Evolutionary conservation across 2,888 invertebrate genomes (phyloP).

Genomic region (Microctonus brassicae): DNA sequence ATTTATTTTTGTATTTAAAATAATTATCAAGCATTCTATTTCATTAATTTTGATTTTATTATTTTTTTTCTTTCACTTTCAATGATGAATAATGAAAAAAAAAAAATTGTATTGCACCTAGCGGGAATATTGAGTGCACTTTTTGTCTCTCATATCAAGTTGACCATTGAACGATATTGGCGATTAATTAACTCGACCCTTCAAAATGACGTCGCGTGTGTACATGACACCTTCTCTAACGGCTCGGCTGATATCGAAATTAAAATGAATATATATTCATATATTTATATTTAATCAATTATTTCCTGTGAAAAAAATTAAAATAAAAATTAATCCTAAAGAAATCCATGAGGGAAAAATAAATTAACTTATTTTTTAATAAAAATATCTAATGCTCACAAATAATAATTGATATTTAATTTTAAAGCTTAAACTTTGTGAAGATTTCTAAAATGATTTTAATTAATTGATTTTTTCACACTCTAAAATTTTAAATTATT

Average conservation of each 20-base stretch:
- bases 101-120: not conserved
- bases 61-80: no score
- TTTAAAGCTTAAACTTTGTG: no score
- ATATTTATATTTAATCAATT: not conserved
- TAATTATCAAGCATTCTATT: not conserved
- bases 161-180: not conserved
- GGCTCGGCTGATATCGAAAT: not conserved
- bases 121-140: not conserved
- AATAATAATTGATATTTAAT: no score
- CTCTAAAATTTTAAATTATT: no score
- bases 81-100: not conserved
- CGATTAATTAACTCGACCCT: slow-evolving; percentile 17
- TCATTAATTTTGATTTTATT: no score
- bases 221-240: not conserved
- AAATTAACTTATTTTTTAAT: no score
- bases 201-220: slow-evolving; percentile 3
- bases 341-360: not conserved
- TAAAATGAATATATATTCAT: not conserved
- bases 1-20: not conserved
- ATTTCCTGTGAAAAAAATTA: not conserved
- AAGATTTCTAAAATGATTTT: no score
- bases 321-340: not conserved
- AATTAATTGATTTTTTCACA: no score
- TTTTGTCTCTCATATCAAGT: not conserved
- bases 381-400: no score